A percentile compares a stretch with the other conserved stretches of the same genome.
Conservation (phyloP, 2,888 invertebrate species). For the Lycophotia porphyrea region DNA sequence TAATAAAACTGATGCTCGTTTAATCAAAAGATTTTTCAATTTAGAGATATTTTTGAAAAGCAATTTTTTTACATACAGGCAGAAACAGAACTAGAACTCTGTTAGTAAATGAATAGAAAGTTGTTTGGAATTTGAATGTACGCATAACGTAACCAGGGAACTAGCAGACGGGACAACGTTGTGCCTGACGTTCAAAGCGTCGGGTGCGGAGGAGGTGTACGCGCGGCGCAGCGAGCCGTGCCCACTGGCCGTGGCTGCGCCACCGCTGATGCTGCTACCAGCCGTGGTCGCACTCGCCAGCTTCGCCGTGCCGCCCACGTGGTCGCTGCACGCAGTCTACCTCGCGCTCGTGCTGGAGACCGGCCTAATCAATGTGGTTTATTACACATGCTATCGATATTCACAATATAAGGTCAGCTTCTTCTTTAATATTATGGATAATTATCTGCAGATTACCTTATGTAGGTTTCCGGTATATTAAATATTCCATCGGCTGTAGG, state of each 20-base stretch:
- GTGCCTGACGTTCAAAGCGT: conserved; percentile 83
- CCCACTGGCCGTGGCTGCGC: conserved; percentile 81
- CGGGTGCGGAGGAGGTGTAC: conserved; percentile 80
- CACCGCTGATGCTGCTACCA: conserved; percentile 85
- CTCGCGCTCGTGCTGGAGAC: conserved; percentile 81
- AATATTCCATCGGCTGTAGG: background rate
- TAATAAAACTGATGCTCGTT: conserved; percentile 30
- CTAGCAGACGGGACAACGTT: conserved; percentile 84
- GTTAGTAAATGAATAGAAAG: background rate
- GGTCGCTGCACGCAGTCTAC: conserved; percentile 81
- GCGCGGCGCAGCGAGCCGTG: conserved; percentile 79
- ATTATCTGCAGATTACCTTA: background rate
- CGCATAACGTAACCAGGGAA: conserved; percentile 75
- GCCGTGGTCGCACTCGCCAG: conserved; percentile 81
- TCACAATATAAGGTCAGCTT: conserved; percentile 80
- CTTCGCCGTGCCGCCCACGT: conserved; percentile 82
- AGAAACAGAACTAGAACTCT: background rate
- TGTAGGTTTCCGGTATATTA: background rate
- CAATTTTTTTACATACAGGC: background rate
- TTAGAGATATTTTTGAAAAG: background rate
- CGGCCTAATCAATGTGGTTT: conserved; percentile 80
- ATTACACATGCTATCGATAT: conserved; percentile 80
- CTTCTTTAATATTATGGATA: background rate
- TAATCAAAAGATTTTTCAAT: conserved; percentile 8
- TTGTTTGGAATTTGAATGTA: background rate